Percentiles rank a stretch among this genome's conserved stretches.
Evolutionary conservation across 1,140 invertebrate genomes (phyloP).

Genomic region (Bicyclus anynana): DNA sequence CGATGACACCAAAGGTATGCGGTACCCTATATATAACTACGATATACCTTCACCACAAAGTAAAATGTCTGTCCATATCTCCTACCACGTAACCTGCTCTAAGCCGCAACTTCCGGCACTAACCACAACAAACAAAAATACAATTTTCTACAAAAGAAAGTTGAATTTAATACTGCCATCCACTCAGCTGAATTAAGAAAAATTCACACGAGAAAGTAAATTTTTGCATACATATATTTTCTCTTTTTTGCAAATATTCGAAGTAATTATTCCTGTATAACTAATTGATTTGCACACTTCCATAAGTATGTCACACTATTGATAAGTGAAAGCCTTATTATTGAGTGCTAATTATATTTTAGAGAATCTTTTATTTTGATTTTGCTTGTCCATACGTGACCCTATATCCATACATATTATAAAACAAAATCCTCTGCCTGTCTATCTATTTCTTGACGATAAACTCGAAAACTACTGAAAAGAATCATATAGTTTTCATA

Average conservation of each 20-base stretch:
- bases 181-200: constrained; percentile 9
- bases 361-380: too few relatives aligned
- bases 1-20: not conserved
- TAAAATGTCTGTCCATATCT: constrained; percentile 38
- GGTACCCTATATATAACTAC: not conserved
- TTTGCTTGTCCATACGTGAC: too few relatives aligned
- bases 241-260: too few relatives aligned
- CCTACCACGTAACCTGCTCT: constrained; percentile 34
- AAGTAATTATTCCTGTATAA: too few relatives aligned
- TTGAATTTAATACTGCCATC: constrained; percentile 22
- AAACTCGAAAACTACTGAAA: too few relatives aligned
- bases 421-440: too few relatives aligned
- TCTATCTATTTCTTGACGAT: too few relatives aligned
- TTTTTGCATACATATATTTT: constrained; percentile 24
- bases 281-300: not conserved
- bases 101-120: constrained; percentile 50
- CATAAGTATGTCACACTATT: constrained; percentile 57
- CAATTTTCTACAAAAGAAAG: constrained; percentile 32
- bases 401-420: too few relatives aligned
- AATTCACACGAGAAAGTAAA: constrained; percentile 33
- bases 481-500: too few relatives aligned
- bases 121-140: constrained; percentile 43
- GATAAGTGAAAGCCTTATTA: too few relatives aligned
- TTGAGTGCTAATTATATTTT: too few relatives aligned
- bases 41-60: constrained; percentile 38